Conservation (phyloP, 2,888 invertebrate species). For the Meta bourneti region DNA sequence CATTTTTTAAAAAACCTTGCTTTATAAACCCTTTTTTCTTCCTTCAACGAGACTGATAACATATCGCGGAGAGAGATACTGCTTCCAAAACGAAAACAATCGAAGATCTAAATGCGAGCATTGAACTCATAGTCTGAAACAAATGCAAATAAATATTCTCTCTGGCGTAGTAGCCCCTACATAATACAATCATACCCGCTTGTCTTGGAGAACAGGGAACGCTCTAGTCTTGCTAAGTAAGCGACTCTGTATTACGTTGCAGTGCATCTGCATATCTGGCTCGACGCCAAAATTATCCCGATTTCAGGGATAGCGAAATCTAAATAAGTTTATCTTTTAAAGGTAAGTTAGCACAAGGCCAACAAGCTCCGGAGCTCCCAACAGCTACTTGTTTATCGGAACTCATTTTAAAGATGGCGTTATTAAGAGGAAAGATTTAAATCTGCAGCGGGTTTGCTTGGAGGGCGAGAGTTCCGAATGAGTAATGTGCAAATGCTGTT, state of each 20-base stretch:
- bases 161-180: not conserved
- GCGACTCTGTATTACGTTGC: constrained; percentile 37
- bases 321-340: constrained; percentile 56
- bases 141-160: constrained; percentile 51
- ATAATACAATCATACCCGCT: constrained; percentile 14
- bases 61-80: not conserved
- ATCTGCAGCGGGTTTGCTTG: too few relatives aligned
- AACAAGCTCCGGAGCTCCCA: constrained; percentile 9
- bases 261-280: constrained; percentile 52
- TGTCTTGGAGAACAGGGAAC: constrained; percentile 33
- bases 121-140: constrained; percentile 29
- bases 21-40: not conserved
- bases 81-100: not conserved
- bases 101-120: not conserved
- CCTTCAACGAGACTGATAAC: not conserved
- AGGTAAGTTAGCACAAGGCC: constrained; percentile 24
- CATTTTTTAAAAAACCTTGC: too few relatives aligned
- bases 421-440: not conserved
- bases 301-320: constrained; percentile 34
- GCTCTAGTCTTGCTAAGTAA: constrained; percentile 13
- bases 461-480: too few relatives aligned
- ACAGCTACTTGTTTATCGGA: constrained; percentile 26
- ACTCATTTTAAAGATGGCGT: constrained; percentile 32
- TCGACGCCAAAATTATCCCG: constrained; percentile 40
- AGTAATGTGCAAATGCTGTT: too few relatives aligned